Base-by-base conservation (phyloP, 2,113 vertebrate species). In the Aptenodytes forsteri region DNA sequence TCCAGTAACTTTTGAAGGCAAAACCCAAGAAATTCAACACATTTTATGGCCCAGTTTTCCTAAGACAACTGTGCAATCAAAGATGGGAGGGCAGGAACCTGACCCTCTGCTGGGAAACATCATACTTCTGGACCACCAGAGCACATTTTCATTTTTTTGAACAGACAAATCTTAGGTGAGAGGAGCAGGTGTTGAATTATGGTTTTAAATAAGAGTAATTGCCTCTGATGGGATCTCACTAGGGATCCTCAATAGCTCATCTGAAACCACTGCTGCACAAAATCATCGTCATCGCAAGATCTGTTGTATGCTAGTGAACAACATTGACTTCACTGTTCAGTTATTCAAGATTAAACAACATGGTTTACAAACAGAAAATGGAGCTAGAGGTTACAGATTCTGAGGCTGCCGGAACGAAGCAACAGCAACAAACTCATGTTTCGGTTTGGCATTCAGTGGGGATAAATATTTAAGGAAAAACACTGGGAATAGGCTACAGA, bases 231-330 rank as follows among this genome's bases (percentile, higher is more conserved):
- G 79, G 79, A 92, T 81, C 90, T 93, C 96, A 26, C 89, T 5
- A 21, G 94, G 87, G 90, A 93, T 80, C 67, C 52, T 71, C 88
- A 82, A 29, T 47, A 94, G 56, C 83, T 96, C 87, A 66, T 87
- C 34, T 83, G 86, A 52, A 84, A 70, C 54, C 7, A 10, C n/a
- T 36, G 86, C 49, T 64, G 83, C 93, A 92, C 81, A 94, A 94
- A 94, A 91, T 79, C 91, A 76, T 29, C 6, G 0, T 36, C 91
- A 55, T 30, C 56, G 23, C 50, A 18, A 65, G 87, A 81, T 38
- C 69, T 76, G 59, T 2, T 81, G n/a, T 67, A 64, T 90, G 89
- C 64, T 94, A 75, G 92, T 75, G 88, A 84, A 27, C 26, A 86
- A 5, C 59, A 12, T 52, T 34, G 76, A 44, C 86, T 94, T 26